Evolutionary conservation across 2,888 invertebrate species (phyloP).

Genomic region (Therioaphis trifolii): DNA sequence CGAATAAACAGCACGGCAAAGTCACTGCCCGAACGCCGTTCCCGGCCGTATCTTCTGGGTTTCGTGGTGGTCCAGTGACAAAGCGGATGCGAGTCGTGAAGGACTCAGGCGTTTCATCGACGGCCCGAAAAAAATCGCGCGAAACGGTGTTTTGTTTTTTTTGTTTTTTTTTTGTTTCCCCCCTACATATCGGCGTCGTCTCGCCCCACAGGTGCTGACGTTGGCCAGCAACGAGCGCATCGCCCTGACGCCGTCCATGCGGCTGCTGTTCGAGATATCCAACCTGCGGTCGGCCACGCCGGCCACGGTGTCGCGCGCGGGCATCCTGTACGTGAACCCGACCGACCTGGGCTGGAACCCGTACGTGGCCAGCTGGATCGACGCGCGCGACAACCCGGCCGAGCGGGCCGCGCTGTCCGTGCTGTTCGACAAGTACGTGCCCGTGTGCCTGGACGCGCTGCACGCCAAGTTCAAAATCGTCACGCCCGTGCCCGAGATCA

Average conservation of each 20-base stretch:
- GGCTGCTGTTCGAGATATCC: constrained; percentile 93
- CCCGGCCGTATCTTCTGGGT: too few species aligned
- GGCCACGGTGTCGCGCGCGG: constrained; percentile 94
- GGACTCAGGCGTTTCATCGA: too few species aligned
- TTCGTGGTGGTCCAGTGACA: too few species aligned
- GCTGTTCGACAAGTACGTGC: constrained; percentile 93
- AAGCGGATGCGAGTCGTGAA: too few species aligned
- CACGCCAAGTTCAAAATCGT: constrained; percentile 86
- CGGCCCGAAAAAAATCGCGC: too few species aligned
- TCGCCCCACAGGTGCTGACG: constrained; percentile 84
- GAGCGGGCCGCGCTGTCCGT: constrained; percentile 85
- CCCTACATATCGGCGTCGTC: too few species aligned
- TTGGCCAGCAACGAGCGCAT: constrained; percentile 95
- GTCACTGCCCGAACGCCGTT: too few species aligned
- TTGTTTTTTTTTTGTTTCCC: too few species aligned
- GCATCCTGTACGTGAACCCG: constrained; percentile 93
- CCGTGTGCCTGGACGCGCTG: constrained; percentile 80
- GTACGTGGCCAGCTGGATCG: constrained; percentile 90
- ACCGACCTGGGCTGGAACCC: constrained; percentile 96
- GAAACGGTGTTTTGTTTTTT: too few species aligned
- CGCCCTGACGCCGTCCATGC: constrained; percentile 87
- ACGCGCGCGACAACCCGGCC: constrained; percentile 77
- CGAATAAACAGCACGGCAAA: too few species aligned
- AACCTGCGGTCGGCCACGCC: constrained; percentile 92
- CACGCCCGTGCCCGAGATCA: constrained; percentile 89